phyloP scores from a whole-genome alignment of 2,797 vertebrate genomes.

The Pseudochaenichthys georgianus region DNA sequence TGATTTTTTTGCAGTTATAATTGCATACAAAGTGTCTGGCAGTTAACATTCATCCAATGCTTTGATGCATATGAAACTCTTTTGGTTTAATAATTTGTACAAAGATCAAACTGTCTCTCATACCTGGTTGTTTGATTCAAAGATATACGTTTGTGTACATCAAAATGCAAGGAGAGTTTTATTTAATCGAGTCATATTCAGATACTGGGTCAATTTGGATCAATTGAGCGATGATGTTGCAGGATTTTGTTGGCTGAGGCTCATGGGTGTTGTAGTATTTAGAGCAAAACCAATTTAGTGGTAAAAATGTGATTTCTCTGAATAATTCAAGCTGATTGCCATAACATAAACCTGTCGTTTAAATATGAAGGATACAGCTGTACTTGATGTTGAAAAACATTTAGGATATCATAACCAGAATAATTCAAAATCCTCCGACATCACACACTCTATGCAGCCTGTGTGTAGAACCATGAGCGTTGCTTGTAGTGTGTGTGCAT shows the following conservation, averaged over 20 bases:
- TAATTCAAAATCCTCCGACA: not conserved
- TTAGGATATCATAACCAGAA: not conserved
- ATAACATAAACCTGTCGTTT: not conserved
- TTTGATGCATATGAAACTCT: not conserved
- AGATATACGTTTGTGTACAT: not conserved
- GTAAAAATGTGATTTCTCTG: not conserved
- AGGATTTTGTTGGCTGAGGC: not conserved
- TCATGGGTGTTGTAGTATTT: not conserved
- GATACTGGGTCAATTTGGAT: not conserved
- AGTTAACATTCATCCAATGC: not conserved
- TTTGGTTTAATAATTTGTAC: not conserved
- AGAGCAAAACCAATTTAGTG: not conserved
- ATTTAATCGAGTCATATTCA: not conserved
- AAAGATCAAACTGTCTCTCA: not conserved
- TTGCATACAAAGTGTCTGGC: not conserved
- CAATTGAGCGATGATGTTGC: not conserved
- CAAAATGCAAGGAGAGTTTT: not conserved
- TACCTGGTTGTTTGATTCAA: not conserved
- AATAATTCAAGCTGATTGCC: constrained; percentile 6
- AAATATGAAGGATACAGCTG: not conserved
- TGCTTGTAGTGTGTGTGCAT: constrained; percentile 12
- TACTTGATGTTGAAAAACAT: not conserved
- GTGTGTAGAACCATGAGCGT: constrained; percentile 13
- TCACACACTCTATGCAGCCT: not conserved
- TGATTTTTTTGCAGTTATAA: not conserved